Evolutionary conservation across 2,113 vertebrate genomes (phyloP).

Genomic region (Eonycteris spelaea): DNA sequence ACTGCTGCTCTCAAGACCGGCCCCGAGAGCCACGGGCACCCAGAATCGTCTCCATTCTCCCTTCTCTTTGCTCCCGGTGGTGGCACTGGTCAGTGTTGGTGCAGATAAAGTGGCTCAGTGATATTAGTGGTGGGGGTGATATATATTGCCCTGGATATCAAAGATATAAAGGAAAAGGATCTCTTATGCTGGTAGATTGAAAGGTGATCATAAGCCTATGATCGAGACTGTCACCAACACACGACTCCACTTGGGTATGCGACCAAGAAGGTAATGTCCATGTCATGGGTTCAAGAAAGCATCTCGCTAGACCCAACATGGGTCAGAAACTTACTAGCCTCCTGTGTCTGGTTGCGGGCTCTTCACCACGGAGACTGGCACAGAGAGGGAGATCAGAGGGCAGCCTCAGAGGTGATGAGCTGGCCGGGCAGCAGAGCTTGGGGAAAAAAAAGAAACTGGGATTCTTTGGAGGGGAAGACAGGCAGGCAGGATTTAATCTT

Average conservation of each 20-base stretch:
- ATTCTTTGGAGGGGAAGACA: conserved; percentile 55
- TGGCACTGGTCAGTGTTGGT: background rate
- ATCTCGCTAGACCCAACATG: background rate
- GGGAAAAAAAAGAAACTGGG: conserved; percentile 44
- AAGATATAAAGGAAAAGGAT: background rate
- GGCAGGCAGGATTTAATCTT: conserved; percentile 66
- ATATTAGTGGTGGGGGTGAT: no score
- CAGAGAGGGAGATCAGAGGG: background rate
- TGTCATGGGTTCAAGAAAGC: background rate
- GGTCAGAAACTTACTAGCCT: background rate
- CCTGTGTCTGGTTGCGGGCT: background rate
- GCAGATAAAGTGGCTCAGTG: background rate
- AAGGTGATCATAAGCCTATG: background rate
- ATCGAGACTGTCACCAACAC: background rate
- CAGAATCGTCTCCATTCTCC: background rate
- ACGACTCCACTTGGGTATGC: accelerated
- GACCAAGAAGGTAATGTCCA: background rate
- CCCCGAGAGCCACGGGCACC: background rate
- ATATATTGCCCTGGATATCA: background rate
- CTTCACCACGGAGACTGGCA: background rate
- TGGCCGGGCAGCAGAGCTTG: background rate
- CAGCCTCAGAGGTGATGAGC: background rate
- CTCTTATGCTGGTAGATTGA: background rate
- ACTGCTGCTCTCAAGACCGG: background rate
- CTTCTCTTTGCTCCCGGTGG: background rate